Conservation (phyloP, 2,797 vertebrate genomes). For the Chrosomus eos region DNA sequence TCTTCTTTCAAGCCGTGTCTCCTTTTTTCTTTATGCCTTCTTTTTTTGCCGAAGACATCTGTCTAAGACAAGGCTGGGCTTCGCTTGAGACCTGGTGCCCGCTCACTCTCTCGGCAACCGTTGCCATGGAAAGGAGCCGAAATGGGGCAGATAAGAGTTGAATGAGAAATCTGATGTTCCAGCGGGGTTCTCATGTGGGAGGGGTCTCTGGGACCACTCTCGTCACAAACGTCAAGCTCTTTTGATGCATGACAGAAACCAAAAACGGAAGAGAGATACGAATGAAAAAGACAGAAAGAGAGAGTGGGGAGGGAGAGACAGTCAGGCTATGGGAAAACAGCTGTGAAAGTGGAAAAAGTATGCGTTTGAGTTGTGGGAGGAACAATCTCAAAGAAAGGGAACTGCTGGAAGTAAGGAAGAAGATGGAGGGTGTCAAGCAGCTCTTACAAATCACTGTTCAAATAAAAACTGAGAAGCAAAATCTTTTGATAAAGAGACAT, state of each 20-base stretch:
- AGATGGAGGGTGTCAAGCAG: slow-evolving; percentile 32
- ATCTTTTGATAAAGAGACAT: slow-evolving; percentile 42
- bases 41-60: slow-evolving; percentile 73
- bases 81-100: slow-evolving; percentile 74
- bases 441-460: slow-evolving; percentile 45
- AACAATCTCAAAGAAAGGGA: slow-evolving; percentile 15
- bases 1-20: slow-evolving; percentile 7
- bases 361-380: slow-evolving; percentile 25
- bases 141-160: slow-evolving; percentile 81
- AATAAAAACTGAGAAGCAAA: slow-evolving; percentile 38
- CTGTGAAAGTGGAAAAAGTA: slow-evolving; percentile 29
- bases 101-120: slow-evolving; percentile 64
- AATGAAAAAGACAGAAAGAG: slow-evolving; percentile 56
- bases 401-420: slow-evolving; percentile 17
- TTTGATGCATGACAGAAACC: slow-evolving; percentile 73
- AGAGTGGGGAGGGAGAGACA: slow-evolving; percentile 50
- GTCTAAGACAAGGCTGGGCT: slow-evolving; percentile 73
- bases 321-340: slow-evolving; percentile 26
- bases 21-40: slow-evolving; percentile 25
- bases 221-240: slow-evolving; percentile 78
- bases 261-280: slow-evolving; percentile 51
- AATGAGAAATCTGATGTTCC: slow-evolving; percentile 75
- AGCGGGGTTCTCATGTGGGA: slow-evolving; percentile 41
- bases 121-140: slow-evolving; percentile 78
- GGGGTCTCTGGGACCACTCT: slow-evolving; percentile 73